Evolutionary conservation across 2,888 invertebrate genomes (phyloP), one percentile per base, ranked within the genome.

Genomic region (Eupeodes latifasciatus): DNA sequence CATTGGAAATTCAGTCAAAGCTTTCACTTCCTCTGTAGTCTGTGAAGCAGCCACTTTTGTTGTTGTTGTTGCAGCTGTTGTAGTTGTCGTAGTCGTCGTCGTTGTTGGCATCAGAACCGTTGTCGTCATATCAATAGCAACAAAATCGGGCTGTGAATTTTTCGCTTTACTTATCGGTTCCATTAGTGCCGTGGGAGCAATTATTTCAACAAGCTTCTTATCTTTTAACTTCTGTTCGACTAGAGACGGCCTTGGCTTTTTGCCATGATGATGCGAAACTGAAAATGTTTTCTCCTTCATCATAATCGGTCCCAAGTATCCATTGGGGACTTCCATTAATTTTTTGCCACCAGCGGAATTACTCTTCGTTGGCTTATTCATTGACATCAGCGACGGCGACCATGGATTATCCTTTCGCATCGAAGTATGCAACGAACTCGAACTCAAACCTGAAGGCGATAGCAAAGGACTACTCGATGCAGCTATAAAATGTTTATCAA

Each of bases 251-350:
- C 89, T 78, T 66, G 90, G 91, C 55, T 89, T 90, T 57, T 88
- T 85, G n/a, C 71, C 27, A 84, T 80, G 64, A 84, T 92, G 93
- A 84, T 92, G 93, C 80, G 90, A 89, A 59, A 91, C 91, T 57
- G 91, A 91, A 77, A 92, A 91, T 4, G 91, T 92, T 81, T 92
- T 91, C 71, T 93, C 93, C 44, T 91, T 91, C 92, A 93, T 93
- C 57, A 92, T 91, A 86, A 93, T 93, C 27, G 93, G 93, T 34
- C 93, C 93, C 82, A 93, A 90, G 76, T 91, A 92, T 49, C 92
- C 93, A 84, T 92, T 92, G 64, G 91, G 91, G 59, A 91, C 91
- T 51, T 92, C 91, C 82, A 90, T 44, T 19, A 91, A 72, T 59
- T 83, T 84, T 79, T 89, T 84, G 59, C 79, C 67, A 51, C 59